A percentile compares a stretch with the other conserved stretches of the same genome.
Evolutionary conservation across 1,140 invertebrate species (phyloP).

Genomic region (Araneus ventricosus): DNA sequence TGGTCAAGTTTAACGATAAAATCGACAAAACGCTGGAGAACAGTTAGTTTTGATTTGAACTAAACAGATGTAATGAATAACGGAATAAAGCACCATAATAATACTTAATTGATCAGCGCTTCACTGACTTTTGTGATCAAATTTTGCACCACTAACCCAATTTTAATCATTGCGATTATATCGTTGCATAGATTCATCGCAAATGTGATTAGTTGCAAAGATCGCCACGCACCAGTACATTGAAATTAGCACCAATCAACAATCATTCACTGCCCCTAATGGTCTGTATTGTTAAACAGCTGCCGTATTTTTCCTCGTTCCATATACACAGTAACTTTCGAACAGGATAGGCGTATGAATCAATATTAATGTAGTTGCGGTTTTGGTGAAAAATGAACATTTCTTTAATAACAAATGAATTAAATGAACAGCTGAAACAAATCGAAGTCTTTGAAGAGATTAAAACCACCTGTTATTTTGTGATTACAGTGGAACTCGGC

Average conservation of each 20-base stretch:
- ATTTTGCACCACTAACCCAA: not conserved
- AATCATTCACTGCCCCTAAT: not conserved
- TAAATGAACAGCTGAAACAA: no score
- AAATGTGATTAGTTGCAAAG: not conserved
- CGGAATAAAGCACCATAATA: not conserved
- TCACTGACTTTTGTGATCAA: not conserved
- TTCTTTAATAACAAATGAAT: not conserved
- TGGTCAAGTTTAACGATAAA: not conserved
- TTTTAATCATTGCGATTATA: not conserved
- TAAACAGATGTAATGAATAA: not conserved
- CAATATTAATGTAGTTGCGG: not conserved
- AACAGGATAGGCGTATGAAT: not conserved
- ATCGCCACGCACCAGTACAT: slow-evolving; percentile 5
- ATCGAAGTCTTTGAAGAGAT: no score
- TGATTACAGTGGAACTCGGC: no score
- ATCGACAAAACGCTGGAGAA: not conserved
- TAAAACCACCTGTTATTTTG: no score
- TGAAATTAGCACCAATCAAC: slow-evolving; percentile 26
- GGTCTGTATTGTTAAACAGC: not conserved
- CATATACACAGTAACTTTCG: not conserved
- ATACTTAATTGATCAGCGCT: not conserved
- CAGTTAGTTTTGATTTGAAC: not conserved
- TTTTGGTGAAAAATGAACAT: not conserved
- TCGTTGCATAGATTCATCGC: not conserved
- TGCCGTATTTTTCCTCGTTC: not conserved